Evolutionary conservation across 1,140 invertebrate species (phyloP), one percentile per base, ranked within the genome.

Genomic region (Zaprionus gabonicus): DNA sequence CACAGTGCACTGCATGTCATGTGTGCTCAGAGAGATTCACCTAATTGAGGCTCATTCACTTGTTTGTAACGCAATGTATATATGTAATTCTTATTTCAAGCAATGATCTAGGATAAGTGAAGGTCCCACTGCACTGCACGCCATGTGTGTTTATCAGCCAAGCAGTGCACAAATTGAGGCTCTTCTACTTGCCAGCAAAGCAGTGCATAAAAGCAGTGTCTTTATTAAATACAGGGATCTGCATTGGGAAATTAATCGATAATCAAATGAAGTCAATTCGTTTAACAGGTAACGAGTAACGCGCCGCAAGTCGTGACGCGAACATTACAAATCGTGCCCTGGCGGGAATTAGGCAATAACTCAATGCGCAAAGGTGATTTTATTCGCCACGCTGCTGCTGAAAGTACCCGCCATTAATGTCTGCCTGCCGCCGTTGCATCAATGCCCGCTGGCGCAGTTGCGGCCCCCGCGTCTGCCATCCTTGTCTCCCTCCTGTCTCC

Each of bases 351-450:
- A 46, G 41, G n/a, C n/a, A 9, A 46, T 46, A 46, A 46, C 41
- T 46, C 41, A 46, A 46, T 46, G 3, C 41, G n/a, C 41, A 17
- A 17, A 46, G 41, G 41, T 46, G 41, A 46, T 46, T 46, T 46
- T 46, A 46, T 46, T 46, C 17, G 41, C n/a, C n/a, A 46, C 41
- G 41, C 41, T 44, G 41, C n/a, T 46, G 41, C 41, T 17, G 41
- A 46, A 46, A 46, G 41, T 46, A 46, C 41, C 41, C 41, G n/a
- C n/a, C 41, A 46, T 46, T 46, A 46, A 46, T 46, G 41, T 46
- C 41, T 46, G 41, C n/a, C 41, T 46, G 38, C 38, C n/a, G n/a
- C 41, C n/a, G 41, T n/a, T 46, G 41, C 41, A 17, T 46, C 41
- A 46, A 46, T 46, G n/a, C 15, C 41, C 41, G 41, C 41, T 17